Base-by-base conservation (phyloP, 2,113 vertebrate species). In the Entomyzon cyanotis region DNA sequence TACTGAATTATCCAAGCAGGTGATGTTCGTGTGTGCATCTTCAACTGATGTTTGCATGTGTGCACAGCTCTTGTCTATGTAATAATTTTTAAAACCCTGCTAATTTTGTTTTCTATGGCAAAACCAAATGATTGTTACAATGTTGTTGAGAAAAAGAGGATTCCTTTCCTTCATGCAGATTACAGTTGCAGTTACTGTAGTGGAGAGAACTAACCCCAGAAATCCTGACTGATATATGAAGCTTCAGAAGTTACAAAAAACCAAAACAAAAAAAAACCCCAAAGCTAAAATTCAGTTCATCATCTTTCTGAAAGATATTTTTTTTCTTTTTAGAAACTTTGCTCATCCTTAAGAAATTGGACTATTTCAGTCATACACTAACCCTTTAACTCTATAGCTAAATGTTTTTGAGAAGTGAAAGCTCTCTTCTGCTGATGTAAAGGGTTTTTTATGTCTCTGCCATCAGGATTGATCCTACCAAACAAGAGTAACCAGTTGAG, bases 1-100 rank as follows among this genome's bases (percentile, higher is more conserved):
- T 73, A 50, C 47, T 67, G 81, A 89, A 59, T 87, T 96, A 94
- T 73, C 53, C 91, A 86, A 68, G 75, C 80, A 86, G 74, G 82
- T 84, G 78, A 82, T 85, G 22, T 88, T 94, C 17, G 9, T 80
- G 42, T 50, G 35, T 50, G 49, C 49, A 63, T 94, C 75, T 83
- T 74, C 47, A 37, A 80, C 70, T 90, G 58, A 39, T 93, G 47
- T 89, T 91, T 90, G 21, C 13, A 1, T 65, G 55, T 71, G 35
- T 87, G 55, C 42, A 24, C 60, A 49, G 79, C 44, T 88, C 30
- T 80, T 47, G n/a, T 60, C 76, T 82, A 15, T 55, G 44, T 70
- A 74, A 79, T 63, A 25, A 31, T 87, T 92, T 49, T 62, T 52
- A 87, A 94, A 77, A 4, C 1, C 5, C 46, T 59, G 52, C 19